Conservation (phyloP, 2,113 vertebrate genomes). For the Saguinus midas region DNA sequence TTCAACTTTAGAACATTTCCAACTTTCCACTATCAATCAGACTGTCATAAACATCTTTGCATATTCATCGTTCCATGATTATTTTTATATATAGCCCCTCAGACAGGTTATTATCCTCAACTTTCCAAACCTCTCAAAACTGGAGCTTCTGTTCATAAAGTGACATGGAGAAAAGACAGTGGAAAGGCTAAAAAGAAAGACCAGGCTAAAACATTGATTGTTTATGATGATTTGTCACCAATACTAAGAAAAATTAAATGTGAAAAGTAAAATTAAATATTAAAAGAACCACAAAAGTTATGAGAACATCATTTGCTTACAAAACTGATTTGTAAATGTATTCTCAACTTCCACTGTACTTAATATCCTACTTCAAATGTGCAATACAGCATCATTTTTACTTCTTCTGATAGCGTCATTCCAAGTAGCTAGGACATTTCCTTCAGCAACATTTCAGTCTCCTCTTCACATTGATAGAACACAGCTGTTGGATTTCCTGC, state of each 20-base stretch:
- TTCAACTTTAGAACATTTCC: background rate
- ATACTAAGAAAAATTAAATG: background rate
- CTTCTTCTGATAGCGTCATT: background rate
- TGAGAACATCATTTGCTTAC: background rate
- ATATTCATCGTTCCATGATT: background rate
- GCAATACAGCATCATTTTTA: fast-evolving
- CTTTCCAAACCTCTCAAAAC: background rate
- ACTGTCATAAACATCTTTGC: background rate
- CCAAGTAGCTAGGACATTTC: constrained; percentile 79
- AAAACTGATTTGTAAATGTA: background rate
- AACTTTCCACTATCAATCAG: background rate
- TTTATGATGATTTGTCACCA: background rate
- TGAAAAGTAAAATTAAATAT: background rate
- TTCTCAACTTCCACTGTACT: background rate
- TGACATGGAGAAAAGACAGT: background rate
- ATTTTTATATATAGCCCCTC: background rate
- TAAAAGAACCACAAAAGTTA: background rate
- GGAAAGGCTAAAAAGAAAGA: background rate
- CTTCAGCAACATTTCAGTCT: constrained; percentile 71
- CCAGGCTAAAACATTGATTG: background rate
- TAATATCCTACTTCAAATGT: no score
- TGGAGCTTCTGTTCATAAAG: background rate
- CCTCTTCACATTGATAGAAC: constrained; percentile 72
- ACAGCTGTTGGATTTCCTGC: constrained; percentile 75
- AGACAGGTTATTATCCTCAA: background rate